Conservation (phyloP, 2,113 vertebrate species). For the Archocentrus centrarchus region DNA sequence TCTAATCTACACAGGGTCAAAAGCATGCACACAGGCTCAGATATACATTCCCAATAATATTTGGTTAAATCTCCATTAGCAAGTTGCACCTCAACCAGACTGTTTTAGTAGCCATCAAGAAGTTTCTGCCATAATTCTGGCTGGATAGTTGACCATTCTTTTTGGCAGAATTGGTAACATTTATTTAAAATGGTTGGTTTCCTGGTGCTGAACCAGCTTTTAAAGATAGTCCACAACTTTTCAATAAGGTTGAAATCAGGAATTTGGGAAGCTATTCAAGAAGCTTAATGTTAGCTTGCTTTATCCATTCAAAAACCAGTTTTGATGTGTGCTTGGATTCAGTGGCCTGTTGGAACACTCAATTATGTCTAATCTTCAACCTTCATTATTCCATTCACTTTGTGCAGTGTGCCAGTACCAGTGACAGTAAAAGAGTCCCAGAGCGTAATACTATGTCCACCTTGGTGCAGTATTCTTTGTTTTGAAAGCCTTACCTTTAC, state of each 20-base stretch:
- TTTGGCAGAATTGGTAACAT: background rate
- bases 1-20: background rate
- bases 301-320: background rate
- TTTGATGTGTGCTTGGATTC: background rate
- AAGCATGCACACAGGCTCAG: background rate
- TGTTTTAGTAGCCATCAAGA: background rate
- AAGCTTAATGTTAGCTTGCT: background rate
- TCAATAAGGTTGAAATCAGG: too few species aligned
- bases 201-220: too few species aligned
- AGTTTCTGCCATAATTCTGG: background rate
- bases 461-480: background rate
- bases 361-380: background rate
- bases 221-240: too few species aligned
- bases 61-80: fast-evolving
- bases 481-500: background rate
- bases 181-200: background rate
- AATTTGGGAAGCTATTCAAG: background rate
- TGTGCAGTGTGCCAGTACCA: background rate
- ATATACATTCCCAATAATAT: background rate
- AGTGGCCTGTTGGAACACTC: background rate
- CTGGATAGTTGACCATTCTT: background rate
- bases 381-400: too few species aligned
- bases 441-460: background rate
- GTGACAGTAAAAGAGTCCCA: background rate
- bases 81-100: too few species aligned